Evolutionary conservation across 30 jellyfish, hydroid and myxozoan genomes (phyloP), one percentile per base, ranked within the genome.

Genomic region (Mastigias papua): DNA sequence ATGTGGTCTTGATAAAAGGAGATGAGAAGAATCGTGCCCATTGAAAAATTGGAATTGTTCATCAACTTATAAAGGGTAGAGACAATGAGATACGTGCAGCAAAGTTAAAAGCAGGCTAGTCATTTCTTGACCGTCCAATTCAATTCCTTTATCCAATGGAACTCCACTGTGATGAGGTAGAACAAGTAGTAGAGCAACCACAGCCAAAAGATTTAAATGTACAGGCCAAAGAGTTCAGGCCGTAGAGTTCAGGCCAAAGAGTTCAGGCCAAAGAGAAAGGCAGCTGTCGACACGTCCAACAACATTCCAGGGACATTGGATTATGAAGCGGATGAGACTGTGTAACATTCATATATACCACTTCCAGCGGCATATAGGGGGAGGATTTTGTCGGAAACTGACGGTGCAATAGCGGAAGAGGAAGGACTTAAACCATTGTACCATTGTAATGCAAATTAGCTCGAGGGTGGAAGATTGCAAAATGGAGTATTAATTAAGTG

Each of bases 1-100:
- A 84, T 27, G 81, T 84, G 62, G 93, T 84, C 91, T 30, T 84
- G 68, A 84, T 86, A 49, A 58, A 86, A 73, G 90, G 89, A 13
- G 94, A 73, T 2, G 91, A 86, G 71, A 72, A 75, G 54, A 86
- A 86, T 60, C 63, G 83, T 10, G 76, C 73, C 13, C 73, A 1
- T 0, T 86, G 94, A 91, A 86, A 86, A 32, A 32, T 46, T 42
- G 94, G 86, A 22, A 82, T 82, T 1, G 78, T 82, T 23, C 22
- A 57, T 1, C 54, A 68, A 3, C 5, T 37, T 3, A 37, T 37
- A 37, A 5, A 5, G 11, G 54, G 54, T 3, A 37, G 54, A 37
- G 54, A 37, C 54, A 37, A 37, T 11, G 54, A 3, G 10, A 11
- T 37, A 11, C 5, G 54, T 3, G 54, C 54, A 37, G 54, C 11